A percentile compares a stretch with the other conserved stretches of the same genome.
Evolutionary conservation across 2,113 vertebrate species (phyloP).

Genomic region (Misgurnus anguillicaudatus): DNA sequence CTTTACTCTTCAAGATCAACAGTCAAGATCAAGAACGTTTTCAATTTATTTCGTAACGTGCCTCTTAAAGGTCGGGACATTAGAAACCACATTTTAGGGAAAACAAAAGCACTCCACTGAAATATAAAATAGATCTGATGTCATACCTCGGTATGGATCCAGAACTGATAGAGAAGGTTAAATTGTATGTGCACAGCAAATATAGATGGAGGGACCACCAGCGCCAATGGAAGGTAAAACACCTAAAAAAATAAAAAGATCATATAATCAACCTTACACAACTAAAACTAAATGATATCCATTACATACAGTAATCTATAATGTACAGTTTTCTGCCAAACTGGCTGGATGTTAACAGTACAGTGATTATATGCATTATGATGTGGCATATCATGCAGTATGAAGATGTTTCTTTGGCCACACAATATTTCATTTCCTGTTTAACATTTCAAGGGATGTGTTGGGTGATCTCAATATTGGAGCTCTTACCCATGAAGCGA

Average conservation of each 20-base stretch:
- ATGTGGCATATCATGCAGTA: too few species aligned
- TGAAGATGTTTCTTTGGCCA: background rate
- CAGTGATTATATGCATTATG: background rate
- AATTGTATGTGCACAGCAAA: slow-evolving; percentile 91
- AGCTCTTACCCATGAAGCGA: slow-evolving; percentile 87
- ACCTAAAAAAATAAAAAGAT: slow-evolving; percentile 69
- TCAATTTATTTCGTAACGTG: background rate
- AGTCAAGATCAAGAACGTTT: background rate
- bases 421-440: background rate
- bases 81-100: too few species aligned
- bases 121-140: background rate
- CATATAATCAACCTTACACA: background rate
- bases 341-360: background rate
- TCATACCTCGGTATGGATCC: slow-evolving; percentile 95
- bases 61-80: too few species aligned
- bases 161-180: slow-evolving; percentile 95
- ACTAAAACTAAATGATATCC: background rate
- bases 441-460: too few species aligned
- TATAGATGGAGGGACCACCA: slow-evolving; percentile 84
- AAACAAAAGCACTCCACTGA: background rate
- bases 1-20: too few species aligned
- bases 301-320: background rate
- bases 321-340: background rate
- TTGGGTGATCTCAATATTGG: background rate
- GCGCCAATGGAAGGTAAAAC: slow-evolving; percentile 88